phyloP scores from a whole-genome alignment of 2,888 invertebrate genomes.

The Elmis aenea region DNA sequence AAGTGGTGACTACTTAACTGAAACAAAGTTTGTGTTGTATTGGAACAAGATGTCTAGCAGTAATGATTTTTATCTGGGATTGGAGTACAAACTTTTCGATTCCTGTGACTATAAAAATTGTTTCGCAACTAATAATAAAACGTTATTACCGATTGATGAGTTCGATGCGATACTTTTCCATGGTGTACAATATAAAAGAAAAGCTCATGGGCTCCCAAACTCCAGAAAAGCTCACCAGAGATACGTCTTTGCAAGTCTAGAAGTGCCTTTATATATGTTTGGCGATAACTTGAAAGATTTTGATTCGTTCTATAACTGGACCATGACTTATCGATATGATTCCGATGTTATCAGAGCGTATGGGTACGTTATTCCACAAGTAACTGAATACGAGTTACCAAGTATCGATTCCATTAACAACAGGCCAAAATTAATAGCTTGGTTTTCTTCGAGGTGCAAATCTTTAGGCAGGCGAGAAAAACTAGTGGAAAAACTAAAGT shows the following conservation, averaged over 20 bases:
- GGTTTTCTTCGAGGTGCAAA: conserved; percentile 55
- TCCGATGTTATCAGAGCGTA: conserved; percentile 44
- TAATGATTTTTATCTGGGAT: conserved; percentile 23
- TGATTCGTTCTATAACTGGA: conserved; percentile 51
- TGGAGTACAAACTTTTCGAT: conserved; percentile 23
- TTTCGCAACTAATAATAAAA: conserved; percentile 43
- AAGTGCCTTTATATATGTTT: conserved; percentile 41
- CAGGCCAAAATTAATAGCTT: conserved; percentile 51
- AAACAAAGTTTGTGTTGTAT: conserved; percentile 26
- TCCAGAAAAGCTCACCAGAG: conserved; percentile 43
- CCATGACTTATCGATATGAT: conserved; percentile 52
- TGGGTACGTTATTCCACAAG: conserved; percentile 21
- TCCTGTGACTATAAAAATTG: conserved; percentile 46
- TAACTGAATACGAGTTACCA: conserved; percentile 25
- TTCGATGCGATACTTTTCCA: conserved; percentile 55
- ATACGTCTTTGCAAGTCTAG: conserved; percentile 52
- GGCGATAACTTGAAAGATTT: conserved; percentile 25
- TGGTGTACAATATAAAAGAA: conserved; percentile 36
- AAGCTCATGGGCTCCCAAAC: conserved; percentile 35
- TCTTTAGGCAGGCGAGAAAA: conserved; percentile 46
- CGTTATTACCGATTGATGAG: conserved; percentile 37
- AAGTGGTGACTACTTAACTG: no score
- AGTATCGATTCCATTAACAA: conserved; percentile 18
- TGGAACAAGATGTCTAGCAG: conserved; percentile 29
- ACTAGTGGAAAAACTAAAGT: conserved; percentile 49